A percentile compares a stretch with the other conserved stretches of the same genome.
Evolutionary conservation across 2,888 invertebrate genomes (phyloP).

Genomic region (Exephanes ischioxanthus): DNA sequence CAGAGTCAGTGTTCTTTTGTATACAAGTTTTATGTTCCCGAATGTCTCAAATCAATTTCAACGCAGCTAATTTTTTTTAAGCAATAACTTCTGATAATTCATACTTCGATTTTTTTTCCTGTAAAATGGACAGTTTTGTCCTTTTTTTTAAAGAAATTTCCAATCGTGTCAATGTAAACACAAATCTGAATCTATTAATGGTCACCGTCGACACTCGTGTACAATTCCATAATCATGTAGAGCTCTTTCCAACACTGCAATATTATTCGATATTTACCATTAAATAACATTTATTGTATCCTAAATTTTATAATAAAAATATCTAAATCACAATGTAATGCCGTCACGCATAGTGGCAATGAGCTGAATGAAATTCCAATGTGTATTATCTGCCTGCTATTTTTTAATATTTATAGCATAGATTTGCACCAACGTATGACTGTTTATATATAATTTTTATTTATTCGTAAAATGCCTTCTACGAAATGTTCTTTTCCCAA

Average conservation of each 20-base stretch:
- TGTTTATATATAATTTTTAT: not conserved
- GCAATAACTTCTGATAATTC: not conserved
- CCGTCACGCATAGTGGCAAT: conserved; percentile 69
- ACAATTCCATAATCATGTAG: conserved; percentile 67
- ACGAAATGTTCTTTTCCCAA: not conserved
- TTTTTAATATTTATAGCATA: conserved; percentile 65
- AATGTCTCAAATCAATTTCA: not conserved
- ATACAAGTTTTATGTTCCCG: not conserved
- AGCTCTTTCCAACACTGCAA: conserved; percentile 76
- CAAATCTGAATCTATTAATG: not conserved
- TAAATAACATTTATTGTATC: conserved; percentile 82
- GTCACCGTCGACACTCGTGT: conserved; percentile 76
- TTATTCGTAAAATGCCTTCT: not conserved
- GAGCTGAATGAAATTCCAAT: conserved; percentile 53
- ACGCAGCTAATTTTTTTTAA: not conserved
- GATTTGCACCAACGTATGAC: conserved; percentile 73
- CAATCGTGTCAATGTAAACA: not conserved
- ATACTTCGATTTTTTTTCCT: not conserved
- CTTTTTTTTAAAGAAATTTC: conserved; percentile 10
- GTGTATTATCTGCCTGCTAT: conserved; percentile 33
- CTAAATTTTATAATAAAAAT: conserved; percentile 82
- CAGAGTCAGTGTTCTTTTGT: not conserved
- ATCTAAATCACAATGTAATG: conserved; percentile 82
- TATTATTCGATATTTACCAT: conserved; percentile 79
- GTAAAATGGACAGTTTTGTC: not conserved